Base-by-base conservation (phyloP, 2,888 invertebrate species). In the Drosophila longiperda region DNA sequence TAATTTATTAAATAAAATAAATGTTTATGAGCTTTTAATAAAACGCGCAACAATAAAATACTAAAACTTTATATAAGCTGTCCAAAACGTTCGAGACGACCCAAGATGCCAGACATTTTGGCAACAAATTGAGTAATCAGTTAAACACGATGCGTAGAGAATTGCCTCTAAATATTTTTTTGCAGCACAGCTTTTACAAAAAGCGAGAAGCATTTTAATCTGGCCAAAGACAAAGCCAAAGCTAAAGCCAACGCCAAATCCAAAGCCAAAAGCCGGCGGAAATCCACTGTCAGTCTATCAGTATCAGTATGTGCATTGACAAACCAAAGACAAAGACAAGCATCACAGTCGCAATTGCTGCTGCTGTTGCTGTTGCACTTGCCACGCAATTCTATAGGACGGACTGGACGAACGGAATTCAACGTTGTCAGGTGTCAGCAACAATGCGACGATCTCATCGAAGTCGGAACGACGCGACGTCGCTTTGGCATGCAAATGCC, bases 21-120 rank as follows among this genome's bases (percentile, higher is more conserved):
- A 90, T 90, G 84, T 87, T 85, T 82, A 88, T 78, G 83, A 82
- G 84, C 85, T 83, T 90, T 90, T 87, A 87, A 89, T 89, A 88
- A 87, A 87, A 87, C 82, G 87, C 82, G 73, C 71, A 77, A 83
- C 82, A 83, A 90, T 88, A 86, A 87, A 87, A 86, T 78, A 73
- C 87, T 81, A 76, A 73, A 86, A 73, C 78, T 86, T 87, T 90
- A 87, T 90, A 83, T 82, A 82, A 82, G 80, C 76, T 54, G 73
- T 55, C 68, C n/a, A 66, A 68, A 45, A 53, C 49, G 23, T 15
- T 34, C 29, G 54, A 11, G 11, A 23, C 53, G 49, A 17, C 32
- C 45, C 32, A 54, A 54, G 62, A 33, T 49, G 70, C 83, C 73
- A 87, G 87, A 87, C 87, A 88, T 88, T 74, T 83, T 86, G 90